Evolutionary conservation across 1,140 invertebrate species (phyloP).

Genomic region (Drosophila littoralis): DNA sequence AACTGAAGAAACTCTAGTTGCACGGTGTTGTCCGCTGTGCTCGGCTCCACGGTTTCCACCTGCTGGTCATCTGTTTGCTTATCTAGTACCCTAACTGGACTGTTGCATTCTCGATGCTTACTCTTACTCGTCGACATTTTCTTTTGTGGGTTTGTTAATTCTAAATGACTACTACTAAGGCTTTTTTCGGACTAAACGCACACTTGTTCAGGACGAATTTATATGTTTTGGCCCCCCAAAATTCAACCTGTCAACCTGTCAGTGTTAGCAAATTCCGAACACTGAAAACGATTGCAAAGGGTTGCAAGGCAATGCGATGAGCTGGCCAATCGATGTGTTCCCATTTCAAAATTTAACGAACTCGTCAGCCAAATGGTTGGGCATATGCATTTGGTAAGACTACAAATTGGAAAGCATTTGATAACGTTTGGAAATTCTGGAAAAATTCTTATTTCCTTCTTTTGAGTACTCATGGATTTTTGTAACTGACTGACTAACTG

Average conservation of each 20-base stretch:
- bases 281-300: not conserved
- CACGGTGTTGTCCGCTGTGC: not conserved
- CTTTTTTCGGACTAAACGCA: slow-evolving; percentile 15
- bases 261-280: slow-evolving; percentile 19
- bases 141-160: not conserved
- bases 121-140: slow-evolving; percentile 1
- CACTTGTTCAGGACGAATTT: slow-evolving; percentile 8
- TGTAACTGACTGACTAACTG: too few species aligned
- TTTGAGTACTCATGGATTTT: too few species aligned
- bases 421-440: too few species aligned
- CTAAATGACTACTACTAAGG: not conserved
- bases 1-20: slow-evolving; percentile 28
- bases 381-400: too few species aligned
- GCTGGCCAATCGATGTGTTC: not conserved
- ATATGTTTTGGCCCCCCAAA: not conserved
- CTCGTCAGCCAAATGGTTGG: too few species aligned
- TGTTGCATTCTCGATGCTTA: slow-evolving; percentile 1
- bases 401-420: too few species aligned
- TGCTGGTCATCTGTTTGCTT: slow-evolving; percentile 1
- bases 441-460: too few species aligned
- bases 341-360: not conserved
- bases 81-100: not conserved
- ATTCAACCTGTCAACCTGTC: slow-evolving; percentile 15
- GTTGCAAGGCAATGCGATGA: not conserved
- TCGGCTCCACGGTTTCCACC: not conserved